phyloP scores from a whole-genome alignment of 2,888 invertebrate species.

The Tanypteryx hageni region DNA sequence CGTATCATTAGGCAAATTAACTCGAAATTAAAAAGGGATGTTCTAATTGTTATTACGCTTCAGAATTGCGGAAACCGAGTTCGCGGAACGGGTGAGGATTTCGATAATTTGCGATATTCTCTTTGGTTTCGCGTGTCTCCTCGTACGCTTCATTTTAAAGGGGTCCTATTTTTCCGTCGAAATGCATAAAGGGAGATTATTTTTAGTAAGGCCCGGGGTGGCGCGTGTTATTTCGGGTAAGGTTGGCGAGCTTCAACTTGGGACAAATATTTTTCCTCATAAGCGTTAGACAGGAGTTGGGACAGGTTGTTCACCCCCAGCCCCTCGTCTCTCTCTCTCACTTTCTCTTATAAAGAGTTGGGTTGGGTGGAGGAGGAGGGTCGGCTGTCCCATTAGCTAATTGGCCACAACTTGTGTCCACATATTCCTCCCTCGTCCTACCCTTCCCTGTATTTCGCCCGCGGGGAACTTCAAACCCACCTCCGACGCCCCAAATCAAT shows the following conservation, averaged over 20 bases:
- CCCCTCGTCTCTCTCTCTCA: not conserved
- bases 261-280: not conserved
- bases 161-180: not conserved
- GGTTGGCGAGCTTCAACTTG: not conserved
- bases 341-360: too few species aligned
- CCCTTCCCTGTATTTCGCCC: not conserved
- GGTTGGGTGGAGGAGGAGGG: not conserved
- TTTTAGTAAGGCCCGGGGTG: not conserved
- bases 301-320: slow-evolving; percentile 18
- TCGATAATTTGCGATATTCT: not conserved
- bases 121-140: not conserved
- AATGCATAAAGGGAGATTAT: not conserved
- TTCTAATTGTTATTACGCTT: not conserved
- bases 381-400: slow-evolving; percentile 45
- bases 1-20: slow-evolving; percentile 12
- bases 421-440: not conserved
- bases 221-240: not conserved
- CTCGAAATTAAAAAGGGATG: not conserved
- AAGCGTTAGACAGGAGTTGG: not conserved
- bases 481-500: slow-evolving; percentile 46
- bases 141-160: not conserved
- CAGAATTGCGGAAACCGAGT: not conserved
- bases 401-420: slow-evolving; percentile 45
- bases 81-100: not conserved
- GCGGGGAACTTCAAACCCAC: not conserved